These are phyloP conservation scores for Pseudococcus jackbeardsleyi DNA, from an alignment of 2,888 invertebrate species.

Conservation along the genomic window DNA sequence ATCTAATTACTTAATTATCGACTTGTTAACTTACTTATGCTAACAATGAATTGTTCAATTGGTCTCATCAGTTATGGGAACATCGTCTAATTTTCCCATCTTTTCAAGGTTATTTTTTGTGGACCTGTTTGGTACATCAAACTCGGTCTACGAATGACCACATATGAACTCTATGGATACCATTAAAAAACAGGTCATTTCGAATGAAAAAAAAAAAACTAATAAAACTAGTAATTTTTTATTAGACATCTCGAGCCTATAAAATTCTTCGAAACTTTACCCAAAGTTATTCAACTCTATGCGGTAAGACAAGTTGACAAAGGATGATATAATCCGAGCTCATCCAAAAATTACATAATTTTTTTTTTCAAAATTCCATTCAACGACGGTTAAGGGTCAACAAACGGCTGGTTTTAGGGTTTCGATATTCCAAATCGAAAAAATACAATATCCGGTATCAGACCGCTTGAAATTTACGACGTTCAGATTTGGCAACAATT, in stretches of 20 bases:
- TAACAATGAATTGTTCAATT: slow-evolving; percentile 3
- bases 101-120: neutral
- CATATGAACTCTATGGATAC: slow-evolving; percentile 3
- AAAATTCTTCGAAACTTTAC: neutral
- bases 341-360: neutral
- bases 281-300: neutral
- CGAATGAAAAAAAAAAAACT: neutral
- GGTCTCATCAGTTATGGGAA: neutral
- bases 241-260: neutral
- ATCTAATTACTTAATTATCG: neutral
- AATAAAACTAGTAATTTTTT: neutral
- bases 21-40: neutral
- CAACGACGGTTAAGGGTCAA: neutral
- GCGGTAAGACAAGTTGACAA: neutral
- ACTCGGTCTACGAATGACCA: neutral
- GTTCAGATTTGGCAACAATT: slow-evolving; percentile 18
- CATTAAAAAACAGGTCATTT: neutral
- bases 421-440: neutral
- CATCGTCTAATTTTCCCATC: neutral
- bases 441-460: neutral
- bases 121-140: neutral
- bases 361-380: neutral
- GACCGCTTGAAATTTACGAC: neutral
- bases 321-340: neutral
- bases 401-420: neutral